These are phyloP conservation scores for Umimayanthus chanpuru DNA, from an alignment of 92 coral and sea anemone species.

Conservation along the genomic window DNA sequence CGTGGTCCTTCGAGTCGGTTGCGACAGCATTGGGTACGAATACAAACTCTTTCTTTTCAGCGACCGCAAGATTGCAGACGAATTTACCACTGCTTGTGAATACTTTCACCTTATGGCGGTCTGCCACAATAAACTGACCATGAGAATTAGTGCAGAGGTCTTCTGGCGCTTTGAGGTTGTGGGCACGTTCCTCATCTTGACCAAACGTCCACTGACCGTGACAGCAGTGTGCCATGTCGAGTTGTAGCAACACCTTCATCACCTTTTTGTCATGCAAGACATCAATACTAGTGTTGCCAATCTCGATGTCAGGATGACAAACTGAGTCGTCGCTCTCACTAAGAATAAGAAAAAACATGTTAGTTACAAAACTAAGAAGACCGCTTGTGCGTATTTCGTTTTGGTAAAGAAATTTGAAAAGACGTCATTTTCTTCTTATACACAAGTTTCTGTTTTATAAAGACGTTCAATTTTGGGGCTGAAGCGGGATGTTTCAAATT, in stretches of 20 bases:
- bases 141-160: conserved; percentile 12
- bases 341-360: too few relatives aligned
- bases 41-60: neutral
- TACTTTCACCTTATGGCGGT: conserved; percentile 18
- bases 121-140: conserved; percentile 22
- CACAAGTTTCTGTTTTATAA: too few relatives aligned
- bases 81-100: conserved; percentile 22
- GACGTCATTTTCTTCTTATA: too few relatives aligned
- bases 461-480: too few relatives aligned
- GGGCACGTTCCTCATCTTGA: neutral
- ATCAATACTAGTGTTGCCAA: neutral
- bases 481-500: too few relatives aligned
- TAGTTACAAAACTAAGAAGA: too few relatives aligned
- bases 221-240: neutral
- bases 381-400: too few relatives aligned
- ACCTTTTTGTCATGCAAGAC: neutral
- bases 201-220: neutral
- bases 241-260: neutral
- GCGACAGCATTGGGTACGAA: conserved; percentile 7
- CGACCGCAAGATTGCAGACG: neutral
- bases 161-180: neutral
- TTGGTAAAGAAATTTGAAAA: too few relatives aligned
- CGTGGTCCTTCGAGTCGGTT: neutral
- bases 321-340: neutral
- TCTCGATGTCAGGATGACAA: neutral